These are phyloP conservation scores for Promerops cafer DNA, from an alignment of 2,113 vertebrate species.

Conservation along the genomic window DNA sequence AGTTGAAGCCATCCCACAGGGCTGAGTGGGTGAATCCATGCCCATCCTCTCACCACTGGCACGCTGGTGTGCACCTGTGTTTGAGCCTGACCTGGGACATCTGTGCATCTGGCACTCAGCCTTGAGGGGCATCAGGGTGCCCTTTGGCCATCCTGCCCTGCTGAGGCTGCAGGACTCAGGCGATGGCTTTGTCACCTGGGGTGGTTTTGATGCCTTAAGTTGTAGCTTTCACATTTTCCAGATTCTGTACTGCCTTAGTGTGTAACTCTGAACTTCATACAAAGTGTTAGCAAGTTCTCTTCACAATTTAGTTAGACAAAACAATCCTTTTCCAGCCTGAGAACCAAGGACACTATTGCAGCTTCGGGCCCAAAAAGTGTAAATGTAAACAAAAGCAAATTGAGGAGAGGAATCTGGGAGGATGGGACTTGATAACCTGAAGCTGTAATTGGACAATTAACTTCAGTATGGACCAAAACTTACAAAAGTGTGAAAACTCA, in stretches of 20 bases:
- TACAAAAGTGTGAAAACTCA: neutral
- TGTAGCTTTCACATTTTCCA: neutral
- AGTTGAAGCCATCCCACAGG: neutral
- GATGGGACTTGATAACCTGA: neutral
- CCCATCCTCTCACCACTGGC: neutral
- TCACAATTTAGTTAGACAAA: neutral
- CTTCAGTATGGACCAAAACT: neutral
- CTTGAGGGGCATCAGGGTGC: rapidly evolving
- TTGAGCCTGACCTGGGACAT: neutral
- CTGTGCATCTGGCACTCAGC: neutral
- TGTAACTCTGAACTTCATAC: neutral
- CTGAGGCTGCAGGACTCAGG: neutral
- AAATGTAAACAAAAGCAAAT: neutral
- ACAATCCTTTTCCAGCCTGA: neutral
- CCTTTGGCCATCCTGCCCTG: neutral
- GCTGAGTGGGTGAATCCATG: neutral
- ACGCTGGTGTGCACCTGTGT: neutral
- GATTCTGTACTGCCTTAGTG: neutral
- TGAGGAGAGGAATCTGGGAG: neutral
- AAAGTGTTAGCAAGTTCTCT: neutral
- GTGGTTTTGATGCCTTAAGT: neutral
- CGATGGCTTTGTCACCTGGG: rapidly evolving
- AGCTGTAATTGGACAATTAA: neutral
- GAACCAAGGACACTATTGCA: neutral
- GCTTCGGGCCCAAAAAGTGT: neutral